A percentile compares a stretch with the other conserved stretches of the same genome.
Conservation (phyloP, 2,888 invertebrate species). For the Conistra vaccinii region DNA sequence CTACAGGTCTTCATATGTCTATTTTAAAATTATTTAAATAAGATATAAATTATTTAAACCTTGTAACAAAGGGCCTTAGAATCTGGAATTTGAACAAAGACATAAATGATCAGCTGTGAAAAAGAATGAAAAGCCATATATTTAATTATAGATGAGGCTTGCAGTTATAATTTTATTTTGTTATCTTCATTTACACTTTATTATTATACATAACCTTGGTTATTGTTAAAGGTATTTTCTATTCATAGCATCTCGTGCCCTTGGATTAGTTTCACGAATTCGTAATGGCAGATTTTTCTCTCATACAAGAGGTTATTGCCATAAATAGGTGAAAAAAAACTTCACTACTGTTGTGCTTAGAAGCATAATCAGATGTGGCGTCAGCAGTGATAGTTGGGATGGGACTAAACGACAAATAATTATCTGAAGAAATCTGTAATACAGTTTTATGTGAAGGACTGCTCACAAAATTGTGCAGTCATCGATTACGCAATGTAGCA, state of each 20-base stretch:
- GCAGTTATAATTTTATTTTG: constrained; percentile 1
- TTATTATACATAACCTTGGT: neutral
- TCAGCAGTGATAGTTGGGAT: too few relatives aligned
- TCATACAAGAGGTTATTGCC: neutral
- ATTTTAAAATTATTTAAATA: constrained; percentile 6
- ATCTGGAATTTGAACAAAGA: neutral
- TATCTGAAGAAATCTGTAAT: neutral
- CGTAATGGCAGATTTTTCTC: neutral
- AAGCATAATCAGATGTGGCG: neutral
- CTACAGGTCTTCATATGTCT: neutral
- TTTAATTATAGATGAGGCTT: neutral
- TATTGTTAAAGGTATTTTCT: neutral
- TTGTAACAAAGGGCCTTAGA: neutral
- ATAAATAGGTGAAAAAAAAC: neutral
- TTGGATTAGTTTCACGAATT: neutral
- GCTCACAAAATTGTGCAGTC: neutral
- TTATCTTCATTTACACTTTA: neutral
- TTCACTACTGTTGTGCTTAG: neutral
- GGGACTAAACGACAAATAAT: neutral
- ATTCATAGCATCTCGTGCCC: neutral
- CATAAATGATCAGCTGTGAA: neutral
- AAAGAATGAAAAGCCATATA: constrained; percentile 4
- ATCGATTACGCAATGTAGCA: neutral
- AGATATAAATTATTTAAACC: neutral
- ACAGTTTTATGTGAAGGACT: neutral